Percentiles rank a stretch among this genome's conserved stretches.
phyloP scores from a whole-genome alignment of 1,140 invertebrate species.

The Condylostylus longicornis region DNA sequence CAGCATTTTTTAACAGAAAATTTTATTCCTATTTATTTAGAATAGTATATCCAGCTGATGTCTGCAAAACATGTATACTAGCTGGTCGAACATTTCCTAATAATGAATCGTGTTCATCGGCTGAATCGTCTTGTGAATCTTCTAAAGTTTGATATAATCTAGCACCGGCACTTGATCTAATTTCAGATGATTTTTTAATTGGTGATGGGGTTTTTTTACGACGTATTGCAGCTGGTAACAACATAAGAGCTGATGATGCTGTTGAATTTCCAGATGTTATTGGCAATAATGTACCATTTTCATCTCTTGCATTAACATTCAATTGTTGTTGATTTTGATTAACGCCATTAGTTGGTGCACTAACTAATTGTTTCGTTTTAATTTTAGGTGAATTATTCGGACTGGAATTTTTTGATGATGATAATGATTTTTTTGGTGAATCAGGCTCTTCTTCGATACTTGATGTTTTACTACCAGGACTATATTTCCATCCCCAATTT shows the following conservation, averaged over 20 bases:
- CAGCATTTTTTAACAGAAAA: neutral
- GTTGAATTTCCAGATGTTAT: neutral
- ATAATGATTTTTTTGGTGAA: conserved; percentile 5
- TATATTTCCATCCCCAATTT: conserved; percentile 8
- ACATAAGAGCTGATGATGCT: neutral
- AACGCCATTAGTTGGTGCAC: no score
- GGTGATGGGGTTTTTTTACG: conserved; percentile 1
- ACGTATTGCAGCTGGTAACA: neutral
- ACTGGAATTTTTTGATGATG: conserved; percentile 6
- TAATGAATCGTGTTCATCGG: conserved; percentile 4
- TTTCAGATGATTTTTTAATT: neutral
- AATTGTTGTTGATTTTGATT: neutral
- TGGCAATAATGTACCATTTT: neutral
- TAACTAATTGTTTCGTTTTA: neutral
- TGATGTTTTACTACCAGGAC: conserved; percentile 6
- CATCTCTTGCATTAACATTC: neutral
- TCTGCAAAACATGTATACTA: conserved; percentile 6
- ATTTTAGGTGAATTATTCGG: conserved; percentile 7
- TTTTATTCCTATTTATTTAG: neutral
- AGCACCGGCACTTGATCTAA: conserved; percentile 8
- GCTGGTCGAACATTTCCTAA: conserved; percentile 6
- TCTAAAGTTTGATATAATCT: conserved; percentile 4
- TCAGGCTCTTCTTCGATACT: conserved; percentile 9
- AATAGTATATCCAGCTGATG: neutral
- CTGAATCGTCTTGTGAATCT: conserved; percentile 2